Conservation (phyloP, 2,888 invertebrate genomes). For the Thymelicus lineola region DNA sequence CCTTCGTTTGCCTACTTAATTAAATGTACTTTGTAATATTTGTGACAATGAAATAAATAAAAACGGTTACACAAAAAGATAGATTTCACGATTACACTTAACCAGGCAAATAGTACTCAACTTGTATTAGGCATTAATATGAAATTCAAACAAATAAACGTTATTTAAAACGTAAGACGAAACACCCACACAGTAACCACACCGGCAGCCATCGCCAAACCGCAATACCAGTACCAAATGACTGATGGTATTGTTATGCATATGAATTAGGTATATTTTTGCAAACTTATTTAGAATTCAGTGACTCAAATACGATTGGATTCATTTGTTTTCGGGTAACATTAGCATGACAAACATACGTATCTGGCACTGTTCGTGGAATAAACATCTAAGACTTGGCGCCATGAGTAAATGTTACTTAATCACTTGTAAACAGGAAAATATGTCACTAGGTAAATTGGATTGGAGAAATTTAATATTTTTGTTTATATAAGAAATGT, state of each 20-base stretch:
- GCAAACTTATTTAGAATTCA: conserved; percentile 40
- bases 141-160: not conserved
- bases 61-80: too few relatives aligned
- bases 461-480: not conserved
- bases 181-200: conserved; percentile 2
- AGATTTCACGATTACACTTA: too few relatives aligned
- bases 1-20: too few relatives aligned
- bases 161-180: not conserved
- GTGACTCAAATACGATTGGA: conserved; percentile 41
- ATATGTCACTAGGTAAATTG: not conserved
- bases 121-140: too few relatives aligned
- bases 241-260: conserved; percentile 42
- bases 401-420: not conserved
- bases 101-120: too few relatives aligned
- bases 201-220: not conserved
- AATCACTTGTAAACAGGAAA: conserved; percentile 27
- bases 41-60: too few relatives aligned
- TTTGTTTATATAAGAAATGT: not conserved
- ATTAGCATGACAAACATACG: conserved; percentile 35
- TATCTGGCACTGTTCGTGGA: conserved; percentile 36
- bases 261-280: conserved; percentile 41
- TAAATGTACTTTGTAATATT: too few relatives aligned
- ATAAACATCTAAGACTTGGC: conserved; percentile 29
- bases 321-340: conserved; percentile 25
- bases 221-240: conserved; percentile 17